Evolutionary conservation across 2,888 invertebrate species (phyloP), one percentile per base, ranked within the genome.

Genomic region (Meghimatium bilineatum): DNA sequence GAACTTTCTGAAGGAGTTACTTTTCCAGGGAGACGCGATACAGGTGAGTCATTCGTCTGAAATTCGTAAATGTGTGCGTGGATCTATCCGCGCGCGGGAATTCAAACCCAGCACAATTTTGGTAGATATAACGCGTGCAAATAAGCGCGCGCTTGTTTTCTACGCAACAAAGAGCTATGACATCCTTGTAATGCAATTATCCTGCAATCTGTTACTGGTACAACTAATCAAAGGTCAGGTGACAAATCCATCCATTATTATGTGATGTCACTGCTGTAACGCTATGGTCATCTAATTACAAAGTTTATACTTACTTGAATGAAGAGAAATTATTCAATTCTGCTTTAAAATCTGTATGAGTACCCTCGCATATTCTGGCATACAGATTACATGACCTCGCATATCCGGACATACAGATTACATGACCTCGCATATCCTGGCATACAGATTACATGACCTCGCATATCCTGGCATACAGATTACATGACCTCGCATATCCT

Each of bases 51-150:
- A 36, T 2, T 32, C 3, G n/a, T 52, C 17, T 63, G 60, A 63
- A 63, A 63, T 63, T 17, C 66, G 44, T 79, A 34, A 52, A 34
- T 69, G 29, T 80, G 32, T 71, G 71, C 72, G 1, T 72, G 71
- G 36, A 36, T 71, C 32, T 36, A 34, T 44, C 12, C 26, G 17
- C 20, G 67, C 34, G 32, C 67, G 17, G 34, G 32, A 14, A 34
- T 3, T 26, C 2, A 26, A 63, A n/a, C 6, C 60, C 60, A n/a
- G 60, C 60, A n/a, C 3, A 63, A 63, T 3, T 56, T 56, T 44
- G 5, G 44, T 44, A n/a, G n/a, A n/a, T 3, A n/a, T 63, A 12
- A 12, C n/a, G n/a, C n/a, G n/a, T 63, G 60, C n/a, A 8, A 26
- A n/a, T n/a, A 6, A 6, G 12, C 12, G 12, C n/a, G n/a, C 60